Conservation (phyloP, 2,888 invertebrate genomes). For the Meghimatium bilineatum region DNA sequence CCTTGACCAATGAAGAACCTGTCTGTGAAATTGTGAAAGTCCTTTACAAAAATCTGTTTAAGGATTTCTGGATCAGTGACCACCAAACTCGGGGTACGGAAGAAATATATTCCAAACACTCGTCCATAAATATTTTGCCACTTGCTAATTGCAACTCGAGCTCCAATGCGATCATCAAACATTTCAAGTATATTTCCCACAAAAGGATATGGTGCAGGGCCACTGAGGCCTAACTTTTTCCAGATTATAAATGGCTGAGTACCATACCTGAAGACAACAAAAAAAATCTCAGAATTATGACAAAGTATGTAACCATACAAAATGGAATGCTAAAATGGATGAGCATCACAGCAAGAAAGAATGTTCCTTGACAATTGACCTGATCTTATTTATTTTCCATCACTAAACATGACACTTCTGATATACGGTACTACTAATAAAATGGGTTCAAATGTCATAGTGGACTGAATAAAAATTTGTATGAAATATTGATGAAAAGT, state of each 20-base stretch:
- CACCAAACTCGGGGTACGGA: slow-evolving; percentile 45
- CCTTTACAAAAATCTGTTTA: slow-evolving; percentile 59
- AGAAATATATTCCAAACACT: slow-evolving; percentile 43
- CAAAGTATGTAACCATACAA: too few species aligned
- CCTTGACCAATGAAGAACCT: slow-evolving; percentile 32
- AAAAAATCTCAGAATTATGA: too few species aligned
- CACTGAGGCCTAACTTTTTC: slow-evolving; percentile 37
- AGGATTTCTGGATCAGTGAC: slow-evolving; percentile 54
- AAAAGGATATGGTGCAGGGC: slow-evolving; percentile 30
- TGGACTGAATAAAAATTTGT: too few species aligned
- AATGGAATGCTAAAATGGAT: too few species aligned
- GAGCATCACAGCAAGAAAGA: too few species aligned
- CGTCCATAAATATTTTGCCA: slow-evolving; percentile 46
- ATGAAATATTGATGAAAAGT: too few species aligned
- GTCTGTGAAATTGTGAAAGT: slow-evolving; percentile 57
- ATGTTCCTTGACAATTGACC: too few species aligned
- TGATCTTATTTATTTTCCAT: too few species aligned
- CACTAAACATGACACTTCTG: too few species aligned
- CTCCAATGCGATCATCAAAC: slow-evolving; percentile 32
- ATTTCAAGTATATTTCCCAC: slow-evolving; percentile 39
- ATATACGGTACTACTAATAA: too few species aligned
- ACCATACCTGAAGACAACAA: slow-evolving; percentile 14
- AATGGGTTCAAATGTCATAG: too few species aligned
- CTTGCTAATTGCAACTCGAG: not conserved
- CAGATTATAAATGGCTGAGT: slow-evolving; percentile 9